Percentiles rank a stretch among this genome's conserved stretches.
Evolutionary conservation across 2,113 vertebrate genomes (phyloP).

Genomic region (Prunella himalayana): DNA sequence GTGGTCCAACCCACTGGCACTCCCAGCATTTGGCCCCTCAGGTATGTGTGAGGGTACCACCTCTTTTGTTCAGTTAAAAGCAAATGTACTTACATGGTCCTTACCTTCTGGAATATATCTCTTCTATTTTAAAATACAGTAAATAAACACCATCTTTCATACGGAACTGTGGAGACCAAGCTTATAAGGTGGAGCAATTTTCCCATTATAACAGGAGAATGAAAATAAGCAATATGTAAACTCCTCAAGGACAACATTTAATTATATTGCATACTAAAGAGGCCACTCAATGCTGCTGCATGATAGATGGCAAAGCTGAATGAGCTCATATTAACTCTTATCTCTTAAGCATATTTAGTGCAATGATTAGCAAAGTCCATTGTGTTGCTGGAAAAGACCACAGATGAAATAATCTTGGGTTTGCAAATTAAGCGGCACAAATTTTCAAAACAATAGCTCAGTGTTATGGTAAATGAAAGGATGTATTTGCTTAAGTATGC

Average conservation of each 20-base stretch:
- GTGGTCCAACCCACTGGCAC: accelerated
- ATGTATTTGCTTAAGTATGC: neutral
- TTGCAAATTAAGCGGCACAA: neutral
- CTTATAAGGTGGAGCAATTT: neutral
- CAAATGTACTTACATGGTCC: neutral
- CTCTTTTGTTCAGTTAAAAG: neutral
- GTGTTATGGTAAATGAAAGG: neutral
- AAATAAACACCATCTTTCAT: neutral
- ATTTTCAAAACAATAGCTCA: constrained; percentile 1
- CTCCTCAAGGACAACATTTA: constrained; percentile 8
- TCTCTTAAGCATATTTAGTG: neutral
- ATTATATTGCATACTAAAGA: neutral
- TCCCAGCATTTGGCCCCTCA: neutral
- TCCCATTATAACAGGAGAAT: neutral
- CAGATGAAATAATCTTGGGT: neutral
- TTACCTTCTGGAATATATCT: neutral
- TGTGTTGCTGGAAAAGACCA: neutral
- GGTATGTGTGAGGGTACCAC: accelerated
- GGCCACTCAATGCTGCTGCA: neutral
- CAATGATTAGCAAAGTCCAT: neutral
- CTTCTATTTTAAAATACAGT: neutral
- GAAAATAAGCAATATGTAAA: neutral
- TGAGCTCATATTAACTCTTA: neutral
- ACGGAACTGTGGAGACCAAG: neutral
- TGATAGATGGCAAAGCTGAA: neutral